Conservation (phyloP, 2,113 vertebrate genomes). For the Grallaria varia region DNA sequence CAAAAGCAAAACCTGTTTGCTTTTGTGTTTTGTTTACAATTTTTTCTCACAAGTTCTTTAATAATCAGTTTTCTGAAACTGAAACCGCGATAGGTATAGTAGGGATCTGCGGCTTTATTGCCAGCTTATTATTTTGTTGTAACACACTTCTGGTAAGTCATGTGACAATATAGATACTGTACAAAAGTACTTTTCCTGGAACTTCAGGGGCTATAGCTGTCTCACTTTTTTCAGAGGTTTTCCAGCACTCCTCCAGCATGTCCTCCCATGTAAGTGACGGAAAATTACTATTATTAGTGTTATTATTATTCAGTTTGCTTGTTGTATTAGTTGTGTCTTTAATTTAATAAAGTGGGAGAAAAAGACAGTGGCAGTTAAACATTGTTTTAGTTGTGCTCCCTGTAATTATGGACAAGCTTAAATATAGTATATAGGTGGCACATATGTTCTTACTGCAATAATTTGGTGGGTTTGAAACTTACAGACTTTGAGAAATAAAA, state of each 20-base stretch:
- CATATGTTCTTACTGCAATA: neutral
- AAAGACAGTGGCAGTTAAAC: neutral
- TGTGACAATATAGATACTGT: neutral
- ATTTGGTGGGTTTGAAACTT: neutral
- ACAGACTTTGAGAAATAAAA: neutral
- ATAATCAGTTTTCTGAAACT: neutral
- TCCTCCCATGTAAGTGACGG: neutral
- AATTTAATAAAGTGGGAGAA: neutral
- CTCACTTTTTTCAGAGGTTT: neutral
- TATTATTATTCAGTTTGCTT: neutral
- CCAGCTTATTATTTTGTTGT: neutral
- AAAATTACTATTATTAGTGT: neutral
- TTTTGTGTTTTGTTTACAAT: neutral
- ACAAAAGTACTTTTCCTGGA: neutral
- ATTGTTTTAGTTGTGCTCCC: neutral
- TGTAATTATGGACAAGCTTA: neutral
- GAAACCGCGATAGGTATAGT: neutral
- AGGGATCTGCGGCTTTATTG: neutral
- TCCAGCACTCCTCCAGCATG: neutral
- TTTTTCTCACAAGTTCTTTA: neutral
- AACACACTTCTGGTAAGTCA: neutral
- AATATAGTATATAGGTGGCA: neutral
- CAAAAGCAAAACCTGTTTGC: neutral
- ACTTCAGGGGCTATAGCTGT: neutral
- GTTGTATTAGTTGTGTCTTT: neutral